Evolutionary conservation across 2,113 vertebrate species (phyloP), one percentile per base, ranked within the genome.

Genomic region (Rhabdornis inornatus): DNA sequence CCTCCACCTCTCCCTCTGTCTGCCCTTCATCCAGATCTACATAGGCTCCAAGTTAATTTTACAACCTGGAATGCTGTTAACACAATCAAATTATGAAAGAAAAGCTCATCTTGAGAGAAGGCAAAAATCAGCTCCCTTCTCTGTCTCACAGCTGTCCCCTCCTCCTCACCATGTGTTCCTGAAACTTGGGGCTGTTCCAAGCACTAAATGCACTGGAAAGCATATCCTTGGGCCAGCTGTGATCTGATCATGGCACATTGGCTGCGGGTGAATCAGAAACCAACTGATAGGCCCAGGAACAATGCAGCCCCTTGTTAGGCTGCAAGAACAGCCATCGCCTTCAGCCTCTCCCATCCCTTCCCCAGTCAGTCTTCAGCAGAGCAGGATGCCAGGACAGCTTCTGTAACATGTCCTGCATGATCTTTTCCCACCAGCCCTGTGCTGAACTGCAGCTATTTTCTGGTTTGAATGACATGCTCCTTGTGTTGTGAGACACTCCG

Each of bases 101-200:
- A 95, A 95, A 97, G 80, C 93, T 97, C 65, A n/a, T 96, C 91
- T 89, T 74, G 55, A 97, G 95, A 87, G 94, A 96, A 96, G 65
- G 92, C 89, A 97, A 95, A 94, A 97, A 97, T 90, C 72, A 86
- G 65, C 65, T 96, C 50, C 21, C 69, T 89, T 94, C 85, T 78
- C 80, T 31, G n/a, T 92, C 89, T 94, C 96, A 94, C 95, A 95
- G 96, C 97, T 97, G 94, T 94, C 81, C 85, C 68, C 77, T 88
- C 94, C 92, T 97, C 92, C 91, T 89, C 92, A 87, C 96, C 98
- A 98, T 97, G 97, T 98, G 98, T 95, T 98, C 93, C 91, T n/a
- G 49, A 97, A 98, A 98, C 88, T 95, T 98, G 98, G 97, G 98
- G 75, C 95, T 74, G 81, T 96, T 98, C 98, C 98, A 98, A 97